Evolutionary conservation across 2,797 vertebrate genomes (phyloP), one percentile per base, ranked within the genome.

Genomic region (Apogon talboti): DNA sequence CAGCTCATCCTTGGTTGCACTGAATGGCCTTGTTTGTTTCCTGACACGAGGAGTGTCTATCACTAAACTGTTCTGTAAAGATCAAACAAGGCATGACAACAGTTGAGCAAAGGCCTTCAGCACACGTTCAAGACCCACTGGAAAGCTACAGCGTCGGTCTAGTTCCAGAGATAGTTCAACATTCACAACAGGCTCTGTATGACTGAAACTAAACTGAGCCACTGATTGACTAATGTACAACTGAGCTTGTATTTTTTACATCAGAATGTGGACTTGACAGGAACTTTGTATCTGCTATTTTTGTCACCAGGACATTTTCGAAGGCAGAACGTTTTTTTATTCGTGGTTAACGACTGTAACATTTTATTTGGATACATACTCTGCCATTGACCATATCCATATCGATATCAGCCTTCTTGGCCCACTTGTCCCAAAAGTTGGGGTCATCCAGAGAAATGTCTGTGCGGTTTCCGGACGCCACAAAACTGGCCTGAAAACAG

Each of bases 351-450:
- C 13, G 3, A 28, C 24, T 1, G n/a, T 42, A 42, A 8, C 3
- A 35, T 35, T 35, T 35, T 42, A 21, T 21, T 21, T 21, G 1
- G 35, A 50, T 71, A 95, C 96, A 94, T 94, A 99, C 98, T 96
- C 97, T 95, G 75, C 96, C 96, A 60, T 96, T 99, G 83, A 96
- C 92, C 49, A 95, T 94, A 2, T 99, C 97, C 61, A 97, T 88
- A 84, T 99, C 97, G 66, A 99, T 96, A 92, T 99, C 97, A 53
- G 98, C 98, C 79, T 98, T 97, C 92, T 99, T 96, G 42, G 97
- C 97, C 98, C 98, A 99, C 87, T 99, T 99, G 87, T 99, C 97
- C 98, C 98, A 99, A 93, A 99, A 99, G 91, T 99, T 98, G 9
- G 98, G 98, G 91, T 99, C 98, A 83, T 99, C 98, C 89, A 99